phyloP scores from a whole-genome alignment of 1,140 invertebrate genomes.

The Drosophila subobscura region DNA sequence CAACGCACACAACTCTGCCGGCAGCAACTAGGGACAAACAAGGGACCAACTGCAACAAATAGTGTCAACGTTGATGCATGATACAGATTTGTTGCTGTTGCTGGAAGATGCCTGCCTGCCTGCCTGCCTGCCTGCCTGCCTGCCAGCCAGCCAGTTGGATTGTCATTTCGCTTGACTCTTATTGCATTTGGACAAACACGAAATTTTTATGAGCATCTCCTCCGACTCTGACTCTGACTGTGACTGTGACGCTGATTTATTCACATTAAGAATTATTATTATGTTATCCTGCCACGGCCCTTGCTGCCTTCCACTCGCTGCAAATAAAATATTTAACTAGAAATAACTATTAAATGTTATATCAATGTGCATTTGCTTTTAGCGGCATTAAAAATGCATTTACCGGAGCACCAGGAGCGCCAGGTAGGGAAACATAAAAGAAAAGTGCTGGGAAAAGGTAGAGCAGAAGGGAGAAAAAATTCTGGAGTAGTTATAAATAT shows the following conservation, averaged over 20 bases:
- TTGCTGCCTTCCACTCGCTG: not conserved
- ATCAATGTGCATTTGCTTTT: constrained; percentile 58
- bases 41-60: constrained; percentile 35
- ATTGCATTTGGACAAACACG: constrained; percentile 40
- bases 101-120: constrained; percentile 6
- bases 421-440: constrained; percentile 13
- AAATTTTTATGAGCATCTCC: constrained; percentile 36
- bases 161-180: constrained; percentile 41
- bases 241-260: constrained; percentile 57
- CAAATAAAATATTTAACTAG: constrained; percentile 39
- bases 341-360: constrained; percentile 56
- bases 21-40: no score
- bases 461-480: no score
- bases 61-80: constrained; percentile 53
- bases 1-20: constrained; percentile 16
- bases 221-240: constrained; percentile 44
- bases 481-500: no score
- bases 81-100: constrained; percentile 25
- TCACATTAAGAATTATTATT: constrained; percentile 64
- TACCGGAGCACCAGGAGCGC: constrained; percentile 16
- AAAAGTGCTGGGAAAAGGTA: not conserved
- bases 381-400: constrained; percentile 61
- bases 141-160: no score
- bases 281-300: constrained; percentile 10
- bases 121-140: no score